Conservation (phyloP, 2,888 invertebrate species). For the Spicauda simplicius region DNA sequence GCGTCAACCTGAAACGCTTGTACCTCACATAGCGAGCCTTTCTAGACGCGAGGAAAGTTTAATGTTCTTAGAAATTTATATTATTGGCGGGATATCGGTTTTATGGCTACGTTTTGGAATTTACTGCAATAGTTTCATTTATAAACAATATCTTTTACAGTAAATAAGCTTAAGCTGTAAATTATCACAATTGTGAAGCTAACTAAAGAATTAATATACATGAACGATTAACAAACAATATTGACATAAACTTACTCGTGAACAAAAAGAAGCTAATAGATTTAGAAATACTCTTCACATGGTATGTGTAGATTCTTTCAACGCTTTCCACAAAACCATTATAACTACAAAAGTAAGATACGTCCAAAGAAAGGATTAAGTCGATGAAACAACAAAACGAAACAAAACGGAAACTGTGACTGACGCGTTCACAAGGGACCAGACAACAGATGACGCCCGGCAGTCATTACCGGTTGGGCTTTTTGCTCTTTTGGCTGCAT, state of each 20-base stretch:
- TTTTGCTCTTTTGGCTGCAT: constrained; percentile 57
- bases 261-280: too few species aligned
- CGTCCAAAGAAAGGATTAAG: neutral
- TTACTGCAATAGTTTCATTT: neutral
- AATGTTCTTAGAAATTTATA: constrained; percentile 16
- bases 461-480: constrained; percentile 59
- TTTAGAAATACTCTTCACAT: too few species aligned
- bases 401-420: constrained; percentile 65
- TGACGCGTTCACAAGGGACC: constrained; percentile 50
- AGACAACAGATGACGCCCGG: constrained; percentile 53
- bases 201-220: too few species aligned
- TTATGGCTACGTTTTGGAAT: neutral
- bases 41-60: constrained; percentile 16
- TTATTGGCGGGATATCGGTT: neutral
- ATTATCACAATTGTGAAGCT: too few species aligned
- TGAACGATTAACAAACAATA: too few species aligned
- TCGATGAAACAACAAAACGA: constrained; percentile 50
- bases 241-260: too few species aligned
- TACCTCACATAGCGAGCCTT: constrained; percentile 10
- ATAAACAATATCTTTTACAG: neutral
- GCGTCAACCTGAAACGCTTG: constrained; percentile 23
- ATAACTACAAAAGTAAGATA: neutral
- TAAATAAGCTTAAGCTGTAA: neutral
- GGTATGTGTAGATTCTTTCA: too few species aligned
- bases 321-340: too few species aligned